These are phyloP conservation scores for Syrrhaptes paradoxus DNA, from an alignment of 2,113 vertebrate species.

Conservation along the genomic window DNA sequence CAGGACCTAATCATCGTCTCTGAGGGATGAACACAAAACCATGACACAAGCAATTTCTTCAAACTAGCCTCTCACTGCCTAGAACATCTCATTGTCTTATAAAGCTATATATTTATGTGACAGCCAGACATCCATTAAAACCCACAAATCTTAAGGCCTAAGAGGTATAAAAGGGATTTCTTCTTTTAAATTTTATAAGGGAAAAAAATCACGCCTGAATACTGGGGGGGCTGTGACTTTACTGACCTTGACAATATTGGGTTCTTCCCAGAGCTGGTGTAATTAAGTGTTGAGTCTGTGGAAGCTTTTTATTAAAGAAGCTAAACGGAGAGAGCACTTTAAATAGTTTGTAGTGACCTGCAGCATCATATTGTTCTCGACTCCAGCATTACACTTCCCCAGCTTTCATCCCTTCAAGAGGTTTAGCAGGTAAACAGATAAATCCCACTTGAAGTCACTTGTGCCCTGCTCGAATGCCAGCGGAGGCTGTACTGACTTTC, in stretches of 20 bases:
- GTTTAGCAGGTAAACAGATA: slow-evolving; percentile 1
- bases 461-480: neutral
- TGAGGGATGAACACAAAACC: neutral
- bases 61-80: neutral
- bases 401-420: neutral
- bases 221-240: neutral
- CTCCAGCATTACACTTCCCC: neutral
- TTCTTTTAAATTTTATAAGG: neutral
- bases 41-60: slow-evolving; percentile 13
- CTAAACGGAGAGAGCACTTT: neutral
- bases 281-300: slow-evolving; percentile 8
- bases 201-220: neutral
- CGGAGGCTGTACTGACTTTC: neutral
- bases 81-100: neutral
- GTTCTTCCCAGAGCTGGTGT: neutral
- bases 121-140: slow-evolving; percentile 23
- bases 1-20: slow-evolving; percentile 23
- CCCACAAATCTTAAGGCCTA: neutral
- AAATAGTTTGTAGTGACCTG: neutral
- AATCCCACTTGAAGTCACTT: slow-evolving; percentile 8
- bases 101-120: slow-evolving; percentile 16
- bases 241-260: neutral
- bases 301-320: neutral
- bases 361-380: neutral
- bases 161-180: neutral